Evolutionary conservation across 2,113 vertebrate species (phyloP).

Genomic region (Labeo rohita): DNA sequence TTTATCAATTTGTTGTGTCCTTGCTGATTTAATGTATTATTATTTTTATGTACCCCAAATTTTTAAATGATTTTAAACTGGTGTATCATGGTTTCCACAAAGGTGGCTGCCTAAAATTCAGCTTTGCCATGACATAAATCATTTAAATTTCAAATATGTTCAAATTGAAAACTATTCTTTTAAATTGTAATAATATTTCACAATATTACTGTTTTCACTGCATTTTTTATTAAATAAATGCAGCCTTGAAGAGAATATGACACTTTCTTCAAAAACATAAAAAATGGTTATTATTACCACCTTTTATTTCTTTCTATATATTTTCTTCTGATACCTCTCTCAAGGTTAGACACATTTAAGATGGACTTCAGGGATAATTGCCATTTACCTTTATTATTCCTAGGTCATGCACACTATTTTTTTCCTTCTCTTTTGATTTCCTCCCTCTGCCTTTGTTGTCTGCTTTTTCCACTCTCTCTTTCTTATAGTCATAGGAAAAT

Average conservation of each 20-base stretch:
- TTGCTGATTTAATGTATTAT: neutral
- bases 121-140: neutral
- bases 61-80: neutral
- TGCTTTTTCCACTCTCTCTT: neutral
- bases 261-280: neutral
- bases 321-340: slow-evolving; percentile 38
- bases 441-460: neutral
- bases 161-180: neutral
- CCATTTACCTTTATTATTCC: slow-evolving; percentile 38
- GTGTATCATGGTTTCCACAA: neutral
- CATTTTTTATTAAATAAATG: neutral
- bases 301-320: neutral
- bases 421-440: neutral
- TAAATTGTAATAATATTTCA: neutral
- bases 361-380: slow-evolving; percentile 57
- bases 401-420: neutral
- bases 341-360: slow-evolving; percentile 34
- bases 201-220: neutral
- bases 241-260: neutral
- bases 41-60: too few species aligned
- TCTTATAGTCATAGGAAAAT: neutral
- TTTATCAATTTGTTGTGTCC: neutral
- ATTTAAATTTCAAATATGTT: too few species aligned
- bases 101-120: neutral
- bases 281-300: neutral